Base-by-base conservation (phyloP, 2,888 invertebrate species). In the Acanthosoma haemorrhoidale region DNA sequence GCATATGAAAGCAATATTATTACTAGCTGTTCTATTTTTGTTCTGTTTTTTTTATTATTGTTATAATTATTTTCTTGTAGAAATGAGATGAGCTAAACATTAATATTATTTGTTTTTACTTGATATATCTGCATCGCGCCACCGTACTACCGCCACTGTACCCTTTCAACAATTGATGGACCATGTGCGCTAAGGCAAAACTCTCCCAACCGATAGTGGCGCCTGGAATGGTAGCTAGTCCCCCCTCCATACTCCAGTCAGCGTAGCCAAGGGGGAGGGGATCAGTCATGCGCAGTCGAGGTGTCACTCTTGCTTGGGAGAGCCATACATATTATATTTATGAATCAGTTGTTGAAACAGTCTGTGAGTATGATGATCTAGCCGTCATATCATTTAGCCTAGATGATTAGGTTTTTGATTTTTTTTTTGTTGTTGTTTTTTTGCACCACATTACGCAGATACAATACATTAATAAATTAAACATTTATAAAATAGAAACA, bases 121-220 rank as follows among this genome's bases (percentile, higher is more conserved):
- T 61, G 34, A n/a, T n/a, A 57, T 57, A 57, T n/a, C 21, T 67
- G 67, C 67, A 67, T 67, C 67, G 67, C 67, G 67, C 32, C 67
- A 57, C 39, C 29, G 64, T 64, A 41, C 38, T 39, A n/a, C n/a
- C n/a, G n/a, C n/a, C n/a, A n/a, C n/a, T n/a, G n/a, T n/a, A n/a
- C n/a, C n/a, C n/a, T 64, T 39, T 64, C 39, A 41, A 41, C 64
- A 64, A 64, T 64, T 64, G 39, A 64, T 63, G 4, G 25, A 43
- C 29, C 51, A 41, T 41, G 16, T 21, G 5, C 25, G 6, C 4
- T 57, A 57, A 57, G 16, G 36, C 31, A 32, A 3, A 11, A 31
- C 13, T 41, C 18, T 41, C 4, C 15, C 13, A 2, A n/a, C n/a
- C n/a, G n/a, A n/a, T n/a, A n/a, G n/a, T n/a, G n/a, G n/a, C n/a